These are phyloP conservation scores for Periophthalmodon schlosseri DNA, from an alignment of 2,113 vertebrate species.

Conservation along the genomic window DNA sequence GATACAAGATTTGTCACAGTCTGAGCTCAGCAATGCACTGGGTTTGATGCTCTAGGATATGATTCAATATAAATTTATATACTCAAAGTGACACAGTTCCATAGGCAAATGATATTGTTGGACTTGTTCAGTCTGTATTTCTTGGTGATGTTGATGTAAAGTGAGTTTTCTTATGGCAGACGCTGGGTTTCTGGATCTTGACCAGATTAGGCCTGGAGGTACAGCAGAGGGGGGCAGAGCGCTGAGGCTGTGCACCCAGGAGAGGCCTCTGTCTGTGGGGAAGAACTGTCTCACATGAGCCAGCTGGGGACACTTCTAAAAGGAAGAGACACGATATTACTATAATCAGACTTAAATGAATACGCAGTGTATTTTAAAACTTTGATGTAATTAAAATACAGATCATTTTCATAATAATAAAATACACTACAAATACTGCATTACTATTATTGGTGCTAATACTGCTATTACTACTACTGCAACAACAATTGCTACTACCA, in stretches of 20 bases:
- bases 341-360: no score
- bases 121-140: neutral
- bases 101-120: no score
- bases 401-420: no score
- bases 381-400: no score
- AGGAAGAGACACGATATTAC: neutral
- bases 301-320: neutral
- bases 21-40: conserved; percentile 8
- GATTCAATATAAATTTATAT: neutral
- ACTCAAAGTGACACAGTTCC: neutral
- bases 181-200: neutral
- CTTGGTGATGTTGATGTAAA: neutral
- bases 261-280: neutral
- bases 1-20: conserved; percentile 29
- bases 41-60: conserved; percentile 8
- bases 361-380: no score
- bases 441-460: no score
- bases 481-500: no score
- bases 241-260: conserved; percentile 20
- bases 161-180: conserved; percentile 11
- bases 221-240: conserved; percentile 48
- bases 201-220: conserved; percentile 10
- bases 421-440: no score
- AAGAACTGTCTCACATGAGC: conserved; percentile 6
- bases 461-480: no score